Conservation (phyloP, 2,113 vertebrate genomes). For the Madoqua kirkii region DNA sequence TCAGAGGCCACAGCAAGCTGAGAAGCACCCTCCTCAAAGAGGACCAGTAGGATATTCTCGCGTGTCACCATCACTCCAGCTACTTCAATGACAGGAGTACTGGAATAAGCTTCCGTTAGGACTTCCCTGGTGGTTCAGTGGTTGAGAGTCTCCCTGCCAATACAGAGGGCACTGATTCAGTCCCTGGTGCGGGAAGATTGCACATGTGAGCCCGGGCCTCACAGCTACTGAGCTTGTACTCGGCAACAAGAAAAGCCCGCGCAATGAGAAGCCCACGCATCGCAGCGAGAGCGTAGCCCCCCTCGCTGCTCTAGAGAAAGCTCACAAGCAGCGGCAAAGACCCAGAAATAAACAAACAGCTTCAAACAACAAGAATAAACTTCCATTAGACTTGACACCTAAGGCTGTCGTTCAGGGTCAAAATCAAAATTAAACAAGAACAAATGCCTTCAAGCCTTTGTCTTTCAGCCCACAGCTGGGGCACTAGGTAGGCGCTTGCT, state of each 20-base stretch:
- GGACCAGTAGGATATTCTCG: neutral
- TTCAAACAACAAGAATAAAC: neutral
- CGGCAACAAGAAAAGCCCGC: neutral
- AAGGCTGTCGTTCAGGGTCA: neutral
- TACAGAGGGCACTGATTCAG: neutral
- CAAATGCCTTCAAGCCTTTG: neutral
- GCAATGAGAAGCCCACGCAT: neutral
- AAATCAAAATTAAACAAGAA: neutral
- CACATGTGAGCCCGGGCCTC: neutral
- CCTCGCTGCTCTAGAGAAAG: neutral
- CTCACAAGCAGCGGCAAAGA: neutral
- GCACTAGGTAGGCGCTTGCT: neutral
- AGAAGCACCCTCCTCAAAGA: neutral
- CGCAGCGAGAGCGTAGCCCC: neutral
- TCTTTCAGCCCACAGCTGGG: neutral
- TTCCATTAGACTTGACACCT: neutral
- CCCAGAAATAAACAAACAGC: neutral
- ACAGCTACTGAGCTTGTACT: neutral
- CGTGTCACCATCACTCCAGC: neutral
- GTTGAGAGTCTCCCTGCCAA: neutral
- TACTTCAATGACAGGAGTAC: neutral
- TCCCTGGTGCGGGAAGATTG: neutral
- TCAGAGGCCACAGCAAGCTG: neutral
- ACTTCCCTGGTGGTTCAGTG: neutral
- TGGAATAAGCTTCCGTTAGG: neutral